These are phyloP conservation scores for Wasmannia auropunctata DNA, from an alignment of 1,140 invertebrate species.

Conservation along the genomic window DNA sequence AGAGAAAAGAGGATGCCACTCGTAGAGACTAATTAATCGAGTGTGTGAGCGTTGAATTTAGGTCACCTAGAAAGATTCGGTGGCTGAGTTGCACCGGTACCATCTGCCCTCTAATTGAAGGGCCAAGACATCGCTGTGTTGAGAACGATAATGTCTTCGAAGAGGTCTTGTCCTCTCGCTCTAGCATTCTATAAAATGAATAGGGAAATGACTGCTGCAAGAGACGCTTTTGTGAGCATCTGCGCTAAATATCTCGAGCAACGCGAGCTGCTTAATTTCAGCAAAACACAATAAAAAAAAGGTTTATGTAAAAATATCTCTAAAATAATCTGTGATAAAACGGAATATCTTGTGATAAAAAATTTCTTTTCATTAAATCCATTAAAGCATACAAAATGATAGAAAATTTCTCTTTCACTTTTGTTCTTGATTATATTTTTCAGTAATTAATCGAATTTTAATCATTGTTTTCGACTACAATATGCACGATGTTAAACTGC, in stretches of 20 bases:
- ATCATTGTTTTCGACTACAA: not conserved
- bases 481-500: not conserved
- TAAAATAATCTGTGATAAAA: too few species aligned
- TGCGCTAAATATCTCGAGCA: not conserved
- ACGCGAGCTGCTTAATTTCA: not conserved
- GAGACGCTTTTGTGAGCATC: not conserved
- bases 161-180: not conserved
- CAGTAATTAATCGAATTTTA: not conserved
- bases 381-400: not conserved
- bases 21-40: constrained; percentile 42
- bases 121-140: not conserved
- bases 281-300: not conserved
- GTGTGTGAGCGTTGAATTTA: constrained; percentile 28
- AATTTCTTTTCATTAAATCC: not conserved
- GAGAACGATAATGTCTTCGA: not conserved
- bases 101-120: constrained; percentile 11
- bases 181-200: not conserved
- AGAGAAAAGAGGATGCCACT: constrained; percentile 10
- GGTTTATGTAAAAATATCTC: not conserved
- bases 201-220: not conserved
- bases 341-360: not conserved
- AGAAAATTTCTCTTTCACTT: not conserved
- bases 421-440: not conserved
- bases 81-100: constrained; percentile 6
- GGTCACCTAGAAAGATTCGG: constrained; percentile 34